Evolutionary conservation across 2,888 invertebrate species (phyloP), one percentile per base, ranked within the genome.

Genomic region (Ectemnius continuus): DNA sequence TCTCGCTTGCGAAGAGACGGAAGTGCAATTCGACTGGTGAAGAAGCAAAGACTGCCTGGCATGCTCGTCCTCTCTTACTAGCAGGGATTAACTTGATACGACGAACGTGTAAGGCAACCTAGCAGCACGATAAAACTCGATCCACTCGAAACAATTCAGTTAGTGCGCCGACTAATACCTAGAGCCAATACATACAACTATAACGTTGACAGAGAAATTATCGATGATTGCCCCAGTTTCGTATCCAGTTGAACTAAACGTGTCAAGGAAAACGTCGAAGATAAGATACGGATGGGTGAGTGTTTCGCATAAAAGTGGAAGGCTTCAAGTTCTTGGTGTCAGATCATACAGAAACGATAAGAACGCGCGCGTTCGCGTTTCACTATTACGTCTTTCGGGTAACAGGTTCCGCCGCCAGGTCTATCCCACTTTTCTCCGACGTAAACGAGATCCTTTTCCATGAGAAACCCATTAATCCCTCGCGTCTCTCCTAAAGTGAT

Each of bases 391-490:
- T 36, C 36, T 6, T 11, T 8, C 36, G 36, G 23, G 36, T 36
- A 36, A 69, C 64, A 76, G 65, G 47, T 57, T 46, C 6, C 56
- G 11, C 47, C 47, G 70, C 68, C 68, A 64, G 69, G 63, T 65
- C 68, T 57, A 61, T 58, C 75, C 70, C 71, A 68, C 70, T 73
- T 79, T 77, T 67, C 72, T 60, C 64, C 66, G 74, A 79, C 81
- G 75, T 75, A 81, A 83, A 83, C 79, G 83, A 83, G 82, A 81
- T 79, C 79, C 83, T 81, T 79, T 81, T 79, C 83, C 78, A 83
- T 74, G 79, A 74, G 77, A 71, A 76, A 67, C 61, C 75, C 83
- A 83, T 83, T 83, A 83, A 83, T 83, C 81, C 75, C 75, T 71
- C 78, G 74, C 77, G 75, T 83, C 84, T 81, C 78, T 84, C 59